Base-by-base conservation (phyloP, 1,140 invertebrate genomes). In the Zaprionus taronus region DNA sequence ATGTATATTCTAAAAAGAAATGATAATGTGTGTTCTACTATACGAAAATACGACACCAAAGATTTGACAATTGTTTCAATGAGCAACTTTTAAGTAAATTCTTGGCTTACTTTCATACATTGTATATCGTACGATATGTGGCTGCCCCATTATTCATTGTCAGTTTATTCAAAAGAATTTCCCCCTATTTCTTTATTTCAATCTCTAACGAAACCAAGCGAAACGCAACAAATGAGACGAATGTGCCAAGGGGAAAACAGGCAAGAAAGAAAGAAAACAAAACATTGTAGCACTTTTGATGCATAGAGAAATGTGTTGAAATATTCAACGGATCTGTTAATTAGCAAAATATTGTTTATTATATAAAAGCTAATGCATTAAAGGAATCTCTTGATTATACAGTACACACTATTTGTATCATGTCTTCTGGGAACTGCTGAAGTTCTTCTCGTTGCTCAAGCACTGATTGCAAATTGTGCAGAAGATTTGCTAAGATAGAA, bases 391-490 rank as follows among this genome's bases (percentile, higher is more conserved):
- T 41, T 41, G 34, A 22, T 34, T 36, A 36, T 36, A 49, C 1
- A 41, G 28, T 17, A 44, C 31, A 38, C 14, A 36, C 6, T 31
- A 44, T 47, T 41, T n/a, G 5, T 64, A 34, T 58, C 4, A 31
- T 73, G 71, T 84, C 49, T 90, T 90, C 1, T 72, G 57, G 71
- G 85, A 79, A 66, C 79, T 79, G 72, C 55, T 79, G 64, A 90
- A 90, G 58, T 90, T 90, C 68, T 91, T 91, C 69, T 90, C 86
- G 51, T 90, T 90, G 64, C 83, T 90, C 55, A 90, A 49, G 49
- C 86, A 90, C 14, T 90, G 87, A 79, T 90, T 90, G 80, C 86
- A 90, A 65, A 90, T 90, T 38, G 86, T 90, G 72, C 86, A 90
- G 49, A 90, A 90, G 26, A 90, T 90, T 90, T 90, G 86, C 86